phyloP scores from a whole-genome alignment of 2,888 invertebrate genomes.

The Tryphoninae sp. region DNA sequence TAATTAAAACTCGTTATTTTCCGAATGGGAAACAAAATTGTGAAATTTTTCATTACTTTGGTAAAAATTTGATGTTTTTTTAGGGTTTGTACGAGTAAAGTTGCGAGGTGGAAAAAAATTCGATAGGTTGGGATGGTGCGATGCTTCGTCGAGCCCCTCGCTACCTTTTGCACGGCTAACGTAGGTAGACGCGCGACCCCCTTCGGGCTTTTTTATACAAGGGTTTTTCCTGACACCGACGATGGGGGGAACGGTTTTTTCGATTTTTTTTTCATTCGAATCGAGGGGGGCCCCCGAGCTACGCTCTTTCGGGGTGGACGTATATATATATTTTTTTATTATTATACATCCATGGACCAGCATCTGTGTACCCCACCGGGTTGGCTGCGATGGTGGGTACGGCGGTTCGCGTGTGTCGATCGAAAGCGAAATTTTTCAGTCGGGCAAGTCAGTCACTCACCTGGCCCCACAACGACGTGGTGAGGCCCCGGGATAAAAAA shows the following conservation, averaged over 20 bases:
- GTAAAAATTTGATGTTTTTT: slow-evolving; percentile 56
- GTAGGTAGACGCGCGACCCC: slow-evolving; percentile 78
- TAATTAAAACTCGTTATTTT: not conserved
- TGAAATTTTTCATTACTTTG: slow-evolving; percentile 49
- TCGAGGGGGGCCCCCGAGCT: slow-evolving; percentile 75
- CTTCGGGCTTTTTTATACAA: slow-evolving; percentile 78
- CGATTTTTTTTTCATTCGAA: slow-evolving; percentile 66
- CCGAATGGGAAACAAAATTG: not conserved
- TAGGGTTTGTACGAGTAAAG: slow-evolving; percentile 23
- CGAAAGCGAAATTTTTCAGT: slow-evolving; percentile 79
- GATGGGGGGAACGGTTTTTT: slow-evolving; percentile 72
- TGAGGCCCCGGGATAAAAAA: slow-evolving; percentile 70
- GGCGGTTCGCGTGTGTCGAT: slow-evolving; percentile 64
- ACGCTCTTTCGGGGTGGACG: slow-evolving; percentile 72
- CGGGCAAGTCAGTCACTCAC: slow-evolving; percentile 80
- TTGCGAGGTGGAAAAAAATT: slow-evolving; percentile 15
- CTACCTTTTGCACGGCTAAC: slow-evolving; percentile 63
- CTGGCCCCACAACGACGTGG: slow-evolving; percentile 78
- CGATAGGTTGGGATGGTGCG: slow-evolving; percentile 6
- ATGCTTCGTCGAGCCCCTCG: slow-evolving; percentile 69
- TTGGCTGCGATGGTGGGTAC: slow-evolving; percentile 55
- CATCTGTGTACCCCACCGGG: slow-evolving; percentile 79
- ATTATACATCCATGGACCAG: slow-evolving; percentile 75
- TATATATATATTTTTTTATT: slow-evolving; percentile 45
- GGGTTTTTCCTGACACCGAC: slow-evolving; percentile 74